Evolutionary conservation across 1,140 invertebrate species (phyloP).

Genomic region (Dendroctonus ponderosae): DNA sequence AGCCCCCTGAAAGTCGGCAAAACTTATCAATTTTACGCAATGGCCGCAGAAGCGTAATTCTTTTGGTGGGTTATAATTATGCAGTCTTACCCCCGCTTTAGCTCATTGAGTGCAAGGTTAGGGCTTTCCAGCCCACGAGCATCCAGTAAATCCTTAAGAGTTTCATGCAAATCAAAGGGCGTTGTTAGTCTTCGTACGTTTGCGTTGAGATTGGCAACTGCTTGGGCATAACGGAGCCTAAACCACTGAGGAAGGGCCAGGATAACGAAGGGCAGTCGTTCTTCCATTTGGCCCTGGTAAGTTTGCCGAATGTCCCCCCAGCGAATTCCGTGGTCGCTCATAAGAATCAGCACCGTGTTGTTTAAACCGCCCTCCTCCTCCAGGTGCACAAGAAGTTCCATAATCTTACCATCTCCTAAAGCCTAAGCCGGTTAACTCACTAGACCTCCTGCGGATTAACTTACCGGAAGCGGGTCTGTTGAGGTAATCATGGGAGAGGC

Average conservation of each 20-base stretch:
- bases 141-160: constrained; percentile 62
- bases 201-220: constrained; percentile 63
- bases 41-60: too few species aligned
- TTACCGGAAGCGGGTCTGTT: constrained; percentile 19
- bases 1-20: too few species aligned
- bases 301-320: constrained; percentile 79
- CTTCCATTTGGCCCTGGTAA: constrained; percentile 84
- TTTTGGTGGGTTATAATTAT: too few species aligned
- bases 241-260: constrained; percentile 77
- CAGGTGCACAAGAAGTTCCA: constrained; percentile 59
- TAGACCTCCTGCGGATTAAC: neutral
- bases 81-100: too few species aligned
- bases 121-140: constrained; percentile 1
- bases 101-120: too few species aligned
- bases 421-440: neutral
- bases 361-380: constrained; percentile 61
- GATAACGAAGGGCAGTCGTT: constrained; percentile 82
- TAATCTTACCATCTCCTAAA: constrained; percentile 62
- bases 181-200: constrained; percentile 77
- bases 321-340: constrained; percentile 91
- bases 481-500: constrained; percentile 70
- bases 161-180: constrained; percentile 82
- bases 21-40: too few species aligned
- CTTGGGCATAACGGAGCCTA: constrained; percentile 59
- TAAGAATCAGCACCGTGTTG: constrained; percentile 71